A percentile compares a stretch with the other conserved stretches of the same genome.
phyloP scores from a whole-genome alignment of 1,140 invertebrate species.

The Colletes gigas region DNA sequence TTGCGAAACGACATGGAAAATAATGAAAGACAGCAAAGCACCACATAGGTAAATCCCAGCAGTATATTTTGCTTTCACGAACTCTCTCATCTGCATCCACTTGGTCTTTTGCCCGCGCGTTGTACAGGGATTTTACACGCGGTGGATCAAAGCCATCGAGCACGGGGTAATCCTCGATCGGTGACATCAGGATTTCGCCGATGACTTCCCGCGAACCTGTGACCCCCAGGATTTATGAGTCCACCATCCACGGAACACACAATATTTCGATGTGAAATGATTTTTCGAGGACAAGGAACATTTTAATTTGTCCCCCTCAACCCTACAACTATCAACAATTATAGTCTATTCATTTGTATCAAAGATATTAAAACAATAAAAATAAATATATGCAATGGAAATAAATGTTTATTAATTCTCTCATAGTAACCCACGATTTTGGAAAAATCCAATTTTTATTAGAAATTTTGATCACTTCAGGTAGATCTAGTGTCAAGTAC shows the following conservation, averaged over 20 bases:
- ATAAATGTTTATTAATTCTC: no score
- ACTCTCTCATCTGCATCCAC: conserved; percentile 5
- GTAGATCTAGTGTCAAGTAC: no score
- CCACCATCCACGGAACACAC: no score
- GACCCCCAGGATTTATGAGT: background rate
- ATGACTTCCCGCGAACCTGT: background rate
- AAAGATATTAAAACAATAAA: no score
- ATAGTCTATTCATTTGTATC: no score
- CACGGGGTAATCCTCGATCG: conserved; percentile 7
- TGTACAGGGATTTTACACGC: conserved; percentile 17
- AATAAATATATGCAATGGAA: no score
- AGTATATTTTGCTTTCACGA: conserved; percentile 8
- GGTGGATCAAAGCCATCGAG: conserved; percentile 8
- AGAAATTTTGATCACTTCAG: no score
- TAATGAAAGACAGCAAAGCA: conserved; percentile 6
- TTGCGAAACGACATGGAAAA: background rate
- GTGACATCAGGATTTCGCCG: conserved; percentile 2
- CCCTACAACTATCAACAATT: no score
- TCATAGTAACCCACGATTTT: no score
- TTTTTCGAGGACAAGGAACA: background rate
- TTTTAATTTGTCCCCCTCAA: no score
- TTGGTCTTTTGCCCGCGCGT: background rate
- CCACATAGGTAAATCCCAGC: conserved; percentile 28
- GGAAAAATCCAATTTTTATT: no score
- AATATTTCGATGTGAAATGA: background rate